Conservation (phyloP, 2,113 vertebrate genomes). For the Butorides virescens region DNA sequence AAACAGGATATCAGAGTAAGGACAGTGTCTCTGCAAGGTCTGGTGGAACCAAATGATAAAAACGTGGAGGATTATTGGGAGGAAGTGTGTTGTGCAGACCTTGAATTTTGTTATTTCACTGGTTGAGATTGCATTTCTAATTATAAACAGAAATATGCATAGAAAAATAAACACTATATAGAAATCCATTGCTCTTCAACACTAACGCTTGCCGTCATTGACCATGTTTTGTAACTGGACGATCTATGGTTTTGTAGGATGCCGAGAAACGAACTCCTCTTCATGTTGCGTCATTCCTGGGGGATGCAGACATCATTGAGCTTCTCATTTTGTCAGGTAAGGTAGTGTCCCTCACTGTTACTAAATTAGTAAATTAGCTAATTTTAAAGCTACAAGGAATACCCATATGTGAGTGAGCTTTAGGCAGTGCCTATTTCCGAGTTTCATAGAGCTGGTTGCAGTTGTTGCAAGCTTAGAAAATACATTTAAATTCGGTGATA, state of each 20-base stretch:
- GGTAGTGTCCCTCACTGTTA: background rate
- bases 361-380: background rate
- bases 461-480: background rate
- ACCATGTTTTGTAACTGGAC: background rate
- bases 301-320: slow-evolving; percentile 95
- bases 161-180: background rate
- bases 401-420: background rate
- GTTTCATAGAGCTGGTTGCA: background rate
- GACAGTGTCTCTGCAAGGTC: background rate
- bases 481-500: background rate
- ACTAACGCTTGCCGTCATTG: background rate
- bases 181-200: background rate
- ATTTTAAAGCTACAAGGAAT: background rate
- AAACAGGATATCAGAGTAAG: background rate
- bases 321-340: slow-evolving; percentile 96
- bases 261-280: slow-evolving; percentile 93
- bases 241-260: slow-evolving; percentile 77
- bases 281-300: slow-evolving; percentile 92
- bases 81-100: background rate
- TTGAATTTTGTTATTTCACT: background rate
- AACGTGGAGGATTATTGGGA: background rate
- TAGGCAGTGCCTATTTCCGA: background rate
- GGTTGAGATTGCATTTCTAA: background rate
- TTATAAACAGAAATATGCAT: background rate
- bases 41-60: background rate